Conservation (phyloP, 2,113 vertebrate species). For the Ophthalmolycus amberensis region DNA sequence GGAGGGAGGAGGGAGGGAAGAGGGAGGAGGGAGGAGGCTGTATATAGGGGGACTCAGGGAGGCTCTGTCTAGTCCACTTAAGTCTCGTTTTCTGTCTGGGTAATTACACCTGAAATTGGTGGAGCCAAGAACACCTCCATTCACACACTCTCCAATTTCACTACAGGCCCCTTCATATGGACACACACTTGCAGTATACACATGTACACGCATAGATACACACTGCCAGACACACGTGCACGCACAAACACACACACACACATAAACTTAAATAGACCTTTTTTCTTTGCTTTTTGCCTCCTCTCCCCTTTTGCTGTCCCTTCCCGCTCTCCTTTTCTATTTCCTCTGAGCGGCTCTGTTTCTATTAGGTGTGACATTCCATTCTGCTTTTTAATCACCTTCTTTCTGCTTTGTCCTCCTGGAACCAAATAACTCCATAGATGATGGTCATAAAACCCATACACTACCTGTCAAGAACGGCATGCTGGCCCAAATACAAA, state of each 20-base stretch:
- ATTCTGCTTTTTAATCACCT: constrained; percentile 82
- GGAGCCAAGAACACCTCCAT: constrained; percentile 54
- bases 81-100: constrained; percentile 60
- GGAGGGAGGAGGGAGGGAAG: not conserved
- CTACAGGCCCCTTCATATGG: constrained; percentile 12
- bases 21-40: constrained; percentile 14
- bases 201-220: constrained; percentile 7
- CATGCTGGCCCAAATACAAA: constrained; percentile 48
- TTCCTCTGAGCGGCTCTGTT: constrained; percentile 69
- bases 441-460: constrained; percentile 63
- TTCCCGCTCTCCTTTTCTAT: constrained; percentile 55
- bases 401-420: constrained; percentile 70
- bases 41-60: constrained; percentile 22
- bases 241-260: not conserved
- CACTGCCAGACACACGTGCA: constrained; percentile 2
- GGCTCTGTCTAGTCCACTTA: constrained; percentile 71
- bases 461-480: constrained; percentile 54
- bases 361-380: constrained; percentile 84
- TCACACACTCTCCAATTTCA: constrained; percentile 62
- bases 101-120: constrained; percentile 83
- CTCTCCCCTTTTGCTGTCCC: constrained; percentile 17
- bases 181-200: constrained; percentile 13
- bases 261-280: constrained; percentile 28
- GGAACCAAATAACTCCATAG: constrained; percentile 75
- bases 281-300: constrained; percentile 46